These are phyloP conservation scores for Hermatobates lingyangjiaoensis DNA, from an alignment of 1,140 invertebrate species.

Conservation along the genomic window DNA sequence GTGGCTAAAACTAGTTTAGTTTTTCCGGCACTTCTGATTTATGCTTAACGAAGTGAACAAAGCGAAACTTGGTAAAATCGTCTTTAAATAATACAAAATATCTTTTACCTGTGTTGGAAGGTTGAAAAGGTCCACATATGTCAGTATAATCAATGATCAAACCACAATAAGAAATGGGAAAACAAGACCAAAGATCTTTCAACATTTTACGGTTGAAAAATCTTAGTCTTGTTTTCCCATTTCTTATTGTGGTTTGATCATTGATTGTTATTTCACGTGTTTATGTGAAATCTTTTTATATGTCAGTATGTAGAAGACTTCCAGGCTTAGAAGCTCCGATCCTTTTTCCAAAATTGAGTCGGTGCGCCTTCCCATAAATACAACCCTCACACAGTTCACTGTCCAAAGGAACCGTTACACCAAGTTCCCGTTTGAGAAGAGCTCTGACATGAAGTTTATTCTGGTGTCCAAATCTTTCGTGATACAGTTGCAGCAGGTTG, in stretches of 20 bases:
- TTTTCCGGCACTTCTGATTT: conserved; percentile 19
- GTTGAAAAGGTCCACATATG: conserved; percentile 19
- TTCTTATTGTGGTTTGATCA: no score
- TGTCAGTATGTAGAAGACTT: conserved; percentile 20
- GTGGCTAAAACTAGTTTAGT: conserved; percentile 17
- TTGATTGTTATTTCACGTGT: no score
- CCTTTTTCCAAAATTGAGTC: conserved; percentile 20
- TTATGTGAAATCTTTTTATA: no score
- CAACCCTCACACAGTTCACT: conserved; percentile 20
- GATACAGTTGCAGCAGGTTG: conserved; percentile 17
- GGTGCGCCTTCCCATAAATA: conserved; percentile 20
- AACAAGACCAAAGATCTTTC: no score
- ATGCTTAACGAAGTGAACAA: conserved; percentile 18
- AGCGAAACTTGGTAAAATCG: conserved; percentile 20
- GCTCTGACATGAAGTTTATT: conserved; percentile 19
- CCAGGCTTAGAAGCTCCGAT: conserved; percentile 14
- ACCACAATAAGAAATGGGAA: no score
- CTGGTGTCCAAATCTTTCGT: conserved; percentile 20
- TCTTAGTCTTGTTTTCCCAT: no score
- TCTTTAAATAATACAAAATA: conserved; percentile 21
- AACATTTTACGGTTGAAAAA: no score
- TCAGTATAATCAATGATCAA: no score
- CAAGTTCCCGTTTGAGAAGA: conserved; percentile 15
- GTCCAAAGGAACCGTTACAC: conserved; percentile 14
- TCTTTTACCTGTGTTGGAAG: conserved; percentile 17